Evolutionary conservation across 2,797 vertebrate genomes (phyloP).

Genomic region (Kryptopterus vitreolus): DNA sequence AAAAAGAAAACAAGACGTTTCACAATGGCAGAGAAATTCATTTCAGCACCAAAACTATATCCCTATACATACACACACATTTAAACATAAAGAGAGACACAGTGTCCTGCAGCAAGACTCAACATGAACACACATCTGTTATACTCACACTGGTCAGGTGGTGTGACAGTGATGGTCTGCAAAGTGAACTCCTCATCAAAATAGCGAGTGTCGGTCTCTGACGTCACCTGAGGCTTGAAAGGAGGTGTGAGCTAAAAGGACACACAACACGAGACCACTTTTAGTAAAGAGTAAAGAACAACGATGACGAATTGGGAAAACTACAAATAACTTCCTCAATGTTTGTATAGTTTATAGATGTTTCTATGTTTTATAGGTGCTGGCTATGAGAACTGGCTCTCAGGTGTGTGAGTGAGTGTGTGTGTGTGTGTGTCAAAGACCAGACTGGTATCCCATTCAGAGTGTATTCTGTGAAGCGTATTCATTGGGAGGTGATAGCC

Average conservation of each 20-base stretch:
- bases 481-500: too few relatives aligned
- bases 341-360: neutral
- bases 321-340: neutral
- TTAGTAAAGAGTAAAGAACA: neutral
- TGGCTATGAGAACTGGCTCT: neutral
- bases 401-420: neutral
- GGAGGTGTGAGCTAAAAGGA: slow-evolving; percentile 82
- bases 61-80: neutral
- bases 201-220: slow-evolving; percentile 91
- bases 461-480: neutral
- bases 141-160: slow-evolving; percentile 91
- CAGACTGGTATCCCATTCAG: neutral
- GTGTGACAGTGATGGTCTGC: slow-evolving; percentile 92
- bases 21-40: neutral
- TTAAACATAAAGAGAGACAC: neutral
- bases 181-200: slow-evolving; percentile 96
- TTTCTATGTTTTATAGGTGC: neutral
- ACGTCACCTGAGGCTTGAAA: slow-evolving; percentile 94
- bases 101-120: neutral
- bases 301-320: neutral
- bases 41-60: too few relatives aligned
- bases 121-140: neutral
- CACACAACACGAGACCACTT: neutral
- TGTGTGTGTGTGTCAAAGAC: neutral
- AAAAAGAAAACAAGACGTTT: neutral